phyloP scores from a whole-genome alignment of 2,888 invertebrate genomes.

The Himalopsyche tibetana region DNA sequence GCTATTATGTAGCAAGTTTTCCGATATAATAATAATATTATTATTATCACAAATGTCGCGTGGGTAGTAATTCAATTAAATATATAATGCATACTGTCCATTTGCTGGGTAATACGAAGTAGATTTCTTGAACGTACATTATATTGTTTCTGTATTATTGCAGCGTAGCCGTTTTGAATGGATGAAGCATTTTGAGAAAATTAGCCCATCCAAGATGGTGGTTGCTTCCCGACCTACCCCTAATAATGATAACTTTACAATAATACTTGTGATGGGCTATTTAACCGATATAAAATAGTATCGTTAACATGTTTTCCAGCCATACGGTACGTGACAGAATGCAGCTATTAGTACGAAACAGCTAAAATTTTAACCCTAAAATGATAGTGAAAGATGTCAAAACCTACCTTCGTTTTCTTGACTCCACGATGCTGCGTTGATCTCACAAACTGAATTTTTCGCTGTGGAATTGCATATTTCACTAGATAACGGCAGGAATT shows the following conservation, averaged over 20 bases:
- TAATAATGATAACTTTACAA: conserved; percentile 27
- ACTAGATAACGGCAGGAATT: conserved; percentile 35
- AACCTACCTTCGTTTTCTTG: conserved; percentile 78
- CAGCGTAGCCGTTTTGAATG: neutral
- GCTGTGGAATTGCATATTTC: conserved; percentile 51
- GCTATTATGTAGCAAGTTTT: too few species aligned
- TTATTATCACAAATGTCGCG: too few species aligned
- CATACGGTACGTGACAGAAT: neutral
- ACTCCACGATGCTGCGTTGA: conserved; percentile 79
- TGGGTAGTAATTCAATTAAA: too few species aligned
- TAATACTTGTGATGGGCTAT: neutral
- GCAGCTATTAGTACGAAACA: neutral
- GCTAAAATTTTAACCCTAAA: conserved; percentile 46
- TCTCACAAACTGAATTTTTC: conserved; percentile 67
- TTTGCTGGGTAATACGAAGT: too few species aligned
- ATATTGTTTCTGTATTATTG: too few species aligned
- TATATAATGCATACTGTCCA: too few species aligned
- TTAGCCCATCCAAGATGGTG: conserved; percentile 61
- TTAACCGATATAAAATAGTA: neutral
- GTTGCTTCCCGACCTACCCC: conserved; percentile 62
- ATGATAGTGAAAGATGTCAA: conserved; percentile 44
- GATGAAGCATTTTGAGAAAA: conserved; percentile 21
- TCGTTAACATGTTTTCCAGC: neutral
- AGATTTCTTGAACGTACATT: too few species aligned
- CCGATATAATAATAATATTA: too few species aligned